Evolutionary conservation across 2,888 invertebrate species (phyloP), one percentile per base, ranked within the genome.

Genomic region (Leptinotarsa rubiginosa): DNA sequence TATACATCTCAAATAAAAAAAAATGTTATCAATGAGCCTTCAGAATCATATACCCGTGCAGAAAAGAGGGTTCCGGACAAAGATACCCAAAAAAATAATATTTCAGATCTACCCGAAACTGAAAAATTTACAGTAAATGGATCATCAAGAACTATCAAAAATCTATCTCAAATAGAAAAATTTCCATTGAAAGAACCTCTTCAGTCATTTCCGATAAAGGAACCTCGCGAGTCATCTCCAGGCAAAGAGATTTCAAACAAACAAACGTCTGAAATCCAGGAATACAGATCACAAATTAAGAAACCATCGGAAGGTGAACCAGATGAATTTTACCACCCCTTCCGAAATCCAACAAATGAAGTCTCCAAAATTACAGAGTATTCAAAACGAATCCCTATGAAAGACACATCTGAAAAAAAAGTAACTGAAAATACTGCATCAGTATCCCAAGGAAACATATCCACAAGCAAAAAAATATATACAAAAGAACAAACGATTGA

Each of bases 201-300:
- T 75, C 79, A 79, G 64, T 73, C 78, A 54, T 72, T 76, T 67
- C 77, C 77, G 72, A 80, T 80, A 70, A 80, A 77, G 64, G 65
- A 72, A 64, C 52, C 69, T 54, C 72, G 41, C 10, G 41, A 41
- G 2, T 41, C 78, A 59, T 72, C 76, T 67, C 78, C 77, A 73
- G 81, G 79, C 73, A 80, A 77, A 65, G 65, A 70, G 59, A 54
- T 69, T 52, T 72, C 70, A 49, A 73, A 66, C 41, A 77, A 75
- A 64, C 47, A 50, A 75, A 72, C 66, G 31, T 77, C 80, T 74
- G 70, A 47, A 49, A 31, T 72, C n/a, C 49, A 73, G 7, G 84
- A 84, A 73, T 84, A 81, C 78, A 82, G 81, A 10, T 77, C 81
- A 2, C 83, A 84, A 73, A 74, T 76, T 22, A 77, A 41, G 41